Conservation (phyloP, 1,140 invertebrate genomes). For the Thrips palmi region DNA sequence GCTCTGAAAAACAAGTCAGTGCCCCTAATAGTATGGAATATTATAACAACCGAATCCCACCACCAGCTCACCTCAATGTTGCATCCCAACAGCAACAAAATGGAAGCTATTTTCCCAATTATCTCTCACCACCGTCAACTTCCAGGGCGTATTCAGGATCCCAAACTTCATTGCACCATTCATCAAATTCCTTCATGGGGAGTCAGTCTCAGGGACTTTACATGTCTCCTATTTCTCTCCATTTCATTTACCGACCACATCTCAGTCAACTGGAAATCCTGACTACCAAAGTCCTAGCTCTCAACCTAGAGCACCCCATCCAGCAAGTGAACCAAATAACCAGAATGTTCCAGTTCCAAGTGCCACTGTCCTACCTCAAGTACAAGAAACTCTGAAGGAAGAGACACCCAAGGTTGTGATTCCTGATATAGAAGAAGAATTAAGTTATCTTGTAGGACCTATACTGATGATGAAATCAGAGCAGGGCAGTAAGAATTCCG, state of each 20-base stretch:
- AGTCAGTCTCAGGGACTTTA: no score
- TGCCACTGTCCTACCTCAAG: slow-evolving; percentile 16
- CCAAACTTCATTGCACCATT: no score
- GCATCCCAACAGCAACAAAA: slow-evolving; percentile 41
- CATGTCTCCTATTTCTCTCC: slow-evolving; percentile 45
- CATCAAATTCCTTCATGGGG: no score
- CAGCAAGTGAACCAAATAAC: slow-evolving; percentile 4
- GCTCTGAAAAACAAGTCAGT: slow-evolving; percentile 10
- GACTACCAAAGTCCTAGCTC: no score
- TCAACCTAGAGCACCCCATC: background rate
- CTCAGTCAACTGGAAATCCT: no score
- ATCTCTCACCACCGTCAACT: slow-evolving; percentile 30
- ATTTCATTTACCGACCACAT: slow-evolving; percentile 35
- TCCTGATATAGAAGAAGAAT: slow-evolving; percentile 68
- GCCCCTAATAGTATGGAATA: slow-evolving; percentile 2
- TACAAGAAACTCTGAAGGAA: slow-evolving; percentile 26
- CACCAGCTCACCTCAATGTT: slow-evolving; percentile 45
- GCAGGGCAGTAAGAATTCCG: slow-evolving; percentile 1
- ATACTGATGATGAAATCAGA: background rate
- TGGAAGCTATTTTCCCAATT: slow-evolving; percentile 41
- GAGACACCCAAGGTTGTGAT: slow-evolving; percentile 63
- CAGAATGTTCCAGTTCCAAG: slow-evolving; percentile 13
- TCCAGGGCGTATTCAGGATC: slow-evolving; percentile 38
- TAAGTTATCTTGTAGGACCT: slow-evolving; percentile 48
- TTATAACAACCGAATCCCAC: slow-evolving; percentile 33